Conservation (phyloP, 2,113 vertebrate species). For the Aptenodytes forsteri region DNA sequence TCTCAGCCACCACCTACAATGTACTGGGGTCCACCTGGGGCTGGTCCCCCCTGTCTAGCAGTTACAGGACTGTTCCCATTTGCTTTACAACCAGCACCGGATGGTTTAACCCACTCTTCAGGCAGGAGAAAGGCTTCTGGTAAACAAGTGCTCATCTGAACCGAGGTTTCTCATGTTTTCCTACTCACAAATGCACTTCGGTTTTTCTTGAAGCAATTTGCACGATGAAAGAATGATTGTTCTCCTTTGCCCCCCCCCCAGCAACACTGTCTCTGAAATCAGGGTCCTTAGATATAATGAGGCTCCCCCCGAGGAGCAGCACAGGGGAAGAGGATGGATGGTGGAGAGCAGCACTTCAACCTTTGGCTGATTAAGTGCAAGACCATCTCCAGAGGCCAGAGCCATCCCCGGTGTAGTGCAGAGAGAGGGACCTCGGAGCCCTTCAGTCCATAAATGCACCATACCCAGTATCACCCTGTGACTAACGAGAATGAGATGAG, state of each 20-base stretch:
- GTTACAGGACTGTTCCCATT: background rate
- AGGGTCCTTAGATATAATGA: background rate
- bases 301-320: background rate
- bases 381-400: background rate
- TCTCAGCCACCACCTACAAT: background rate
- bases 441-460: background rate
- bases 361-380: background rate
- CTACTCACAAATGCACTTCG: background rate
- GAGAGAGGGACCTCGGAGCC: background rate
- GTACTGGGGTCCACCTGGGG: background rate
- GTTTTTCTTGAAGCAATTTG: background rate
- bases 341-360: background rate
- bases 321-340: background rate
- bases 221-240: background rate
- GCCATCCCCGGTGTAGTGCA: accelerated
- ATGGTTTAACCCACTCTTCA: background rate
- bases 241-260: background rate
- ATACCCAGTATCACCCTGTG: background rate
- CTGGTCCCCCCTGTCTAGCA: background rate
- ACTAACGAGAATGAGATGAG: background rate
- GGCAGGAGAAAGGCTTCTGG: background rate
- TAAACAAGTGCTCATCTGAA: background rate
- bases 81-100: background rate
- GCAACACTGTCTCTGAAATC: background rate
- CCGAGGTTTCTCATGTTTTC: background rate